Conservation (phyloP, 2,113 vertebrate genomes). For the Oncorhynchus tshawytscha region DNA sequence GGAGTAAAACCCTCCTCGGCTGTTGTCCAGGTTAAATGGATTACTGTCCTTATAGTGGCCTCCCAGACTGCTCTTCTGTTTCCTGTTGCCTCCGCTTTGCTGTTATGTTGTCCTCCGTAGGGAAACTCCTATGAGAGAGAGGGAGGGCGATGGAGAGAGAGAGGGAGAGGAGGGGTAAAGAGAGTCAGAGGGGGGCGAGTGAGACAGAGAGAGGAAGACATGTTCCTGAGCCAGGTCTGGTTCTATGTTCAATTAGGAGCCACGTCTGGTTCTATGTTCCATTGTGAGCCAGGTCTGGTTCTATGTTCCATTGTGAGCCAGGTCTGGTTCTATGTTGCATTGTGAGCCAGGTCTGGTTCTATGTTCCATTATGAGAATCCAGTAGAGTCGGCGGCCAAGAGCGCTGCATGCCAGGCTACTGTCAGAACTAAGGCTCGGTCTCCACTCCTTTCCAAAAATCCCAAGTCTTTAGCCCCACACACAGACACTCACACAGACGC, state of each 20-base stretch:
- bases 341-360: too few species aligned
- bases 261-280: neutral
- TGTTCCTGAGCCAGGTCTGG: neutral
- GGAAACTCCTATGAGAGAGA: neutral
- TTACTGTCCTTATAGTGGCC: neutral
- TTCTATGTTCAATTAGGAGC: neutral
- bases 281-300: neutral
- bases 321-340: too few species aligned
- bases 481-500: neutral
- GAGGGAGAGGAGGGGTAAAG: neutral
- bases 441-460: constrained; percentile 14
- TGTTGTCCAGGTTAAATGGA: neutral
- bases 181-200: neutral
- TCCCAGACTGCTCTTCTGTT: neutral
- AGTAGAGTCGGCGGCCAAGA: neutral
- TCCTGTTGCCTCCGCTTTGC: neutral
- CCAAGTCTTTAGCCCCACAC: neutral
- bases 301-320: too few species aligned
- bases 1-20: neutral
- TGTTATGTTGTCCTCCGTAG: neutral
- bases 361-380: neutral
- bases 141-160: neutral
- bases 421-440: constrained; percentile 12
- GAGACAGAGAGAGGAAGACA: neutral
- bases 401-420: constrained; percentile 18